These are phyloP conservation scores for Crossaster papposus DNA, from an alignment of 53 echinoderm and acorn worm species.

Conservation along the genomic window DNA sequence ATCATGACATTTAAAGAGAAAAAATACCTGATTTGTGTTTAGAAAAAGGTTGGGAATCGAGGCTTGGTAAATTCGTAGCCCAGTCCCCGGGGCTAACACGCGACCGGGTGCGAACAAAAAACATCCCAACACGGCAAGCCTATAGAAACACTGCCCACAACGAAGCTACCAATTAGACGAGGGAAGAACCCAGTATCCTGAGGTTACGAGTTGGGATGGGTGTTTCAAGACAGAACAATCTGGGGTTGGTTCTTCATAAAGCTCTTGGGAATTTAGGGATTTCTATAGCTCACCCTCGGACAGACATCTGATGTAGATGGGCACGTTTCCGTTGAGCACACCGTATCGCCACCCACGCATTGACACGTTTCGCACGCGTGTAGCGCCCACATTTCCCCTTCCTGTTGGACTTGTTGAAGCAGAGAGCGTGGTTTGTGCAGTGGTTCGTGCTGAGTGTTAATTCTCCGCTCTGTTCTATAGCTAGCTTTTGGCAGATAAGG, in stretches of 20 bases:
- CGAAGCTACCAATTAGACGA: too few species aligned
- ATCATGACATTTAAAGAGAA: background rate
- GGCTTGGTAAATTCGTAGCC: conserved; percentile 14
- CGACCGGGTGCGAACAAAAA: conserved; percentile 33
- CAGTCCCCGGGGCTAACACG: conserved; percentile 57
- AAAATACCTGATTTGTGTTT: background rate
- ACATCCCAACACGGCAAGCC: too few species aligned
- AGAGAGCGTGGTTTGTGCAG: background rate
- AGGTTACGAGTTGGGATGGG: background rate
- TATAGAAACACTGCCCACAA: background rate
- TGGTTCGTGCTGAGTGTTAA: background rate
- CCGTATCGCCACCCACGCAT: conserved; percentile 70
- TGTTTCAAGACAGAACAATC: background rate
- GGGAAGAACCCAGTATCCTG: background rate
- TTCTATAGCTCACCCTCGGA: conserved; percentile 43
- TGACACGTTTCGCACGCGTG: conserved; percentile 78
- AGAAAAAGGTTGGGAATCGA: background rate
- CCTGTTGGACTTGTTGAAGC: conserved; percentile 52
- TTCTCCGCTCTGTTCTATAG: background rate
- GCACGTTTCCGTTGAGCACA: conserved; percentile 63
- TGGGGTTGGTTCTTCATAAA: background rate
- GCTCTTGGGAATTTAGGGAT: background rate
- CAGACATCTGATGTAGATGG: conserved; percentile 21
- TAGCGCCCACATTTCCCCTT: conserved; percentile 78
- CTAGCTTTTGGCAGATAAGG: background rate